A percentile compares a stretch with the other conserved stretches of the same genome.
Evolutionary conservation across 2,797 vertebrate genomes (phyloP).

Genomic region (Eurystomus glaucurus): DNA sequence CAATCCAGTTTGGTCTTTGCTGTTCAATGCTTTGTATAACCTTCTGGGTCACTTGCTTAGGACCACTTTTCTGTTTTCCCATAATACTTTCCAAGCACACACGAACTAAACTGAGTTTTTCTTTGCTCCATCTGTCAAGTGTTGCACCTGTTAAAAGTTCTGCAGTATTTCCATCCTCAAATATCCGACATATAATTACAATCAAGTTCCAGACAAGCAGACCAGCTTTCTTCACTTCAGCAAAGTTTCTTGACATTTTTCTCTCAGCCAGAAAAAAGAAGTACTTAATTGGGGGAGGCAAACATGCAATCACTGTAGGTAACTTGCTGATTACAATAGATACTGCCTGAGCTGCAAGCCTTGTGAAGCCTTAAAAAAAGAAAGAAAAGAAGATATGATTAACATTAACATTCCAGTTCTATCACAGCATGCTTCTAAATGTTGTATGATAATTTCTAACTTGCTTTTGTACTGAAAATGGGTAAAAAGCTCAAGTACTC

Average conservation of each 20-base stretch:
- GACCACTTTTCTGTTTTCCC: slow-evolving; percentile 87
- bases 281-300: slow-evolving; percentile 93
- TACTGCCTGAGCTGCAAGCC: slow-evolving; percentile 89
- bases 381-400: slow-evolving; percentile 80
- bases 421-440: slow-evolving; percentile 55
- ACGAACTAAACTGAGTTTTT: slow-evolving; percentile 88
- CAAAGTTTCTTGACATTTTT: slow-evolving; percentile 90
- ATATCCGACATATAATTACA: slow-evolving; percentile 89
- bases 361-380: slow-evolving; percentile 84
- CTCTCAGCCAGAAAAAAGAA: slow-evolving; percentile 93
- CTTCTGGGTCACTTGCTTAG: slow-evolving; percentile 89
- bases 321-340: slow-evolving; percentile 95
- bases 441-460: slow-evolving; percentile 68
- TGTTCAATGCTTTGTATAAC: slow-evolving; percentile 91
- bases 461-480: slow-evolving; percentile 68
- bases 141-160: slow-evolving; percentile 88
- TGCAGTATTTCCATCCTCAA: slow-evolving; percentile 90
- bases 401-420: slow-evolving; percentile 69
- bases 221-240: slow-evolving; percentile 89
- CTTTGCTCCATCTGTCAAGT: slow-evolving; percentile 89
- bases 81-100: slow-evolving; percentile 90
- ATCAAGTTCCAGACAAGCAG: slow-evolving; percentile 92
- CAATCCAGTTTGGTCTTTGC: slow-evolving; percentile 92
- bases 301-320: slow-evolving; percentile 90
- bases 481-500: slow-evolving; percentile 36